Evolutionary conservation across 2,888 invertebrate genomes (phyloP).

Genomic region (Augochlorella aurata): DNA sequence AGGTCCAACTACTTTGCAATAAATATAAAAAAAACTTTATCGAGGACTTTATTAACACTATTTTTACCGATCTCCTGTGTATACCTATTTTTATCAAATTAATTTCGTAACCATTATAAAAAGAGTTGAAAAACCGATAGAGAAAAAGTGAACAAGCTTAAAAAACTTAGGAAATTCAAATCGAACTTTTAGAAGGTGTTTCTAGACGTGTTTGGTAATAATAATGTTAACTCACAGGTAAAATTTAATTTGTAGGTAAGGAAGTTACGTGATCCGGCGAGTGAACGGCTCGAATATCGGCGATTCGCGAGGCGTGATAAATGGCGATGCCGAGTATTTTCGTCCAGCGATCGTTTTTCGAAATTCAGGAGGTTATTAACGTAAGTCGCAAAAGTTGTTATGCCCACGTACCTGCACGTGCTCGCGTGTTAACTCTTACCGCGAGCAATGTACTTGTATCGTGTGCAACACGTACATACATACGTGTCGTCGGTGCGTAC

Average conservation of each 20-base stretch:
- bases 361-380: background rate
- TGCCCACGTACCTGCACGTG: conserved; percentile 55
- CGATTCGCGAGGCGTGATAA: background rate
- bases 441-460: conserved; percentile 34
- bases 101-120: no score
- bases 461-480: conserved; percentile 15
- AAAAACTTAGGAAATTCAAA: no score
- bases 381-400: conserved; percentile 20
- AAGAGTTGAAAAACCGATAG: no score
- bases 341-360: background rate
- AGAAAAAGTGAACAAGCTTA: no score
- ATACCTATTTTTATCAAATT: no score
- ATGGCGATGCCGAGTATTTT: background rate
- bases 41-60: no score
- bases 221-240: no score
- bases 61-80: no score
- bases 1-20: no score
- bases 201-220: no score
- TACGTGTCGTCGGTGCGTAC: conserved; percentile 45
- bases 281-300: background rate
- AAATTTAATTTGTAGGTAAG: background rate
- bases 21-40: no score
- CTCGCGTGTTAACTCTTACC: conserved; percentile 55
- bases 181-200: no score
- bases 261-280: background rate